These are phyloP conservation scores for Saguinus imperator DNA, from an alignment of 2,113 vertebrate genomes.

Conservation along the genomic window DNA sequence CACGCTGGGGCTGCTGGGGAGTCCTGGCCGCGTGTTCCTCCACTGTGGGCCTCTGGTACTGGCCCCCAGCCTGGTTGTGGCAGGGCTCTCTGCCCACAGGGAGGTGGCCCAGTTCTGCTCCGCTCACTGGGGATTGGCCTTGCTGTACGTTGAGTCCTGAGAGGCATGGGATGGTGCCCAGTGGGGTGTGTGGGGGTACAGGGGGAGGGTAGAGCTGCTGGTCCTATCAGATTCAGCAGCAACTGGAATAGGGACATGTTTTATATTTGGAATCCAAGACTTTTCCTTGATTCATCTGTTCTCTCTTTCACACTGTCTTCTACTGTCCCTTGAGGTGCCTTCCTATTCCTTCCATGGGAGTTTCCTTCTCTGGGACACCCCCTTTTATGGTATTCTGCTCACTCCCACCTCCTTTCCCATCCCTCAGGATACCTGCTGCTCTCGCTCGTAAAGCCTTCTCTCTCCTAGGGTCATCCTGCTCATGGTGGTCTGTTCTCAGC, in stretches of 20 bases:
- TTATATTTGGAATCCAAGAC: not conserved
- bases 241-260: not conserved
- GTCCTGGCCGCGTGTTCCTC: slow-evolving; percentile 77
- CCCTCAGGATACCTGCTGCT: not conserved
- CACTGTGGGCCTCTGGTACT: slow-evolving; percentile 89
- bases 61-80: slow-evolving; percentile 88
- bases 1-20: slow-evolving; percentile 82
- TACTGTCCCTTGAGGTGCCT: not conserved
- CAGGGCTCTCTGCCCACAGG: slow-evolving; percentile 88
- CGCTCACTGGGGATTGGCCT: slow-evolving; percentile 87
- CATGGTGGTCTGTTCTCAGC: slow-evolving; percentile 87
- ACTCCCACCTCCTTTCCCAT: not conserved
- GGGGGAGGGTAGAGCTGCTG: not conserved
- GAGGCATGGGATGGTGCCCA: not conserved
- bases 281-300: not conserved
- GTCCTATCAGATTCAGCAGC: not conserved
- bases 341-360: not conserved
- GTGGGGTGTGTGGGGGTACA: not conserved
- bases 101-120: slow-evolving; percentile 89
- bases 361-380: not conserved
- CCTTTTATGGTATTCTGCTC: not conserved
- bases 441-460: not conserved
- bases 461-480: slow-evolving; percentile 85
- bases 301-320: not conserved
- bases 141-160: slow-evolving; percentile 84